Conservation (phyloP, 2,797 vertebrate species). For the Acanthurus tractus region DNA sequence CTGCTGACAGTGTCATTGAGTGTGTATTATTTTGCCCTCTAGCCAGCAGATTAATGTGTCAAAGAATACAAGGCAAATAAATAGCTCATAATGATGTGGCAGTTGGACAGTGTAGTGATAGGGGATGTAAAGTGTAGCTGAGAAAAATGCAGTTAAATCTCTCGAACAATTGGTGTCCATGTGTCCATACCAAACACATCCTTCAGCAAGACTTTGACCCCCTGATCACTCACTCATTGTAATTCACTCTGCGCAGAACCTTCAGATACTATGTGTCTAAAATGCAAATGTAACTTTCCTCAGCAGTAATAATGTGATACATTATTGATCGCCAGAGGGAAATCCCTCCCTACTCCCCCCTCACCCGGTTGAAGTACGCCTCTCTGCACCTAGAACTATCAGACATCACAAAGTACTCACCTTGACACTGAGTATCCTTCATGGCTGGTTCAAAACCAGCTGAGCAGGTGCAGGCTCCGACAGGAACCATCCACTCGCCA, state of each 20-base stretch:
- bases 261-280: constrained; percentile 21
- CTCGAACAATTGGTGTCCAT: constrained; percentile 17
- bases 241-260: constrained; percentile 36
- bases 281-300: constrained; percentile 58
- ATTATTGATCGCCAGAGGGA: constrained; percentile 50
- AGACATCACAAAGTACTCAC: constrained; percentile 77
- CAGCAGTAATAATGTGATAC: constrained; percentile 44
- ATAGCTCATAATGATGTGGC: constrained; percentile 52
- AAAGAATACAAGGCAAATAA: constrained; percentile 50
- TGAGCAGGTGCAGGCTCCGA: constrained; percentile 95
- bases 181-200: constrained; percentile 34
- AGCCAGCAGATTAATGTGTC: constrained; percentile 58
- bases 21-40: constrained; percentile 52
- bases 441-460: constrained; percentile 92
- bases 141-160: constrained; percentile 45
- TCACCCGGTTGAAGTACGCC: constrained; percentile 11
- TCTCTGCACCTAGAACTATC: not conserved
- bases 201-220: constrained; percentile 46
- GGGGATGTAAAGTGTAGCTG: constrained; percentile 44
- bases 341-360: not conserved
- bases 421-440: constrained; percentile 95
- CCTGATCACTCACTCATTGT: constrained; percentile 37
- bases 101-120: constrained; percentile 33
- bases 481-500: constrained; percentile 98
- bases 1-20: constrained; percentile 52